A percentile compares a stretch with the other conserved stretches of the same genome.
Evolutionary conservation across 1,140 invertebrate species (phyloP).

Genomic region (Drosophila ananassae): DNA sequence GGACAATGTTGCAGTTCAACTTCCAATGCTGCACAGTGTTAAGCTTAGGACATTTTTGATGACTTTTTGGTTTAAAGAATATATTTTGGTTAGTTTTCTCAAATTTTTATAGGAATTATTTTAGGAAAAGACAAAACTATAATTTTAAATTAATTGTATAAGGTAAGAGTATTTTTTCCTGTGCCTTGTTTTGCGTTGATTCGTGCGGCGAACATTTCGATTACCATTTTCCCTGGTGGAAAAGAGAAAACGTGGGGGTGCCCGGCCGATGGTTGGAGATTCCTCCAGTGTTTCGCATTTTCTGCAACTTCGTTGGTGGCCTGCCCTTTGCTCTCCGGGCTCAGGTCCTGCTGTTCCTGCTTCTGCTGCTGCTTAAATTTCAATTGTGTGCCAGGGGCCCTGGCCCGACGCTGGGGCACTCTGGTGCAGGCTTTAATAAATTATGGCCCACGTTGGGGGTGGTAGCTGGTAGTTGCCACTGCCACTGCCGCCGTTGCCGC

Average conservation of each 20-base stretch:
- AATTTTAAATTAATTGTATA: background rate
- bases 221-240: slow-evolving; percentile 64
- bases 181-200: slow-evolving; percentile 57
- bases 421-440: slow-evolving; percentile 82
- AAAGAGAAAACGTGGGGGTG: background rate
- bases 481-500: slow-evolving; percentile 13
- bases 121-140: background rate
- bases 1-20: slow-evolving; percentile 33
- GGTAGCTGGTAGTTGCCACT: slow-evolving; percentile 19
- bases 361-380: slow-evolving; percentile 71
- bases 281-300: slow-evolving; percentile 68
- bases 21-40: slow-evolving; percentile 22
- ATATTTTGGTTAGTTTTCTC: background rate
- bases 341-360: slow-evolving; percentile 2
- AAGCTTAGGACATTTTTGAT: slow-evolving; percentile 5
- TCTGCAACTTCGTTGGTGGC: slow-evolving; percentile 61
- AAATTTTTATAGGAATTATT: background rate
- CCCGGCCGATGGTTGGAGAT: slow-evolving; percentile 1
- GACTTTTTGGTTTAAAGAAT: too few relatives aligned
- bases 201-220: slow-evolving; percentile 71
- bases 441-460: slow-evolving; percentile 58
- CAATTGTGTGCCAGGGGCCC: slow-evolving; percentile 73
- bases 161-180: background rate
- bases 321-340: slow-evolving; percentile 33
- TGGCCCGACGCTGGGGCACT: slow-evolving; percentile 76